phyloP scores from a whole-genome alignment of 2,797 vertebrate genomes.

The Melanotaenia trifasciata region DNA sequence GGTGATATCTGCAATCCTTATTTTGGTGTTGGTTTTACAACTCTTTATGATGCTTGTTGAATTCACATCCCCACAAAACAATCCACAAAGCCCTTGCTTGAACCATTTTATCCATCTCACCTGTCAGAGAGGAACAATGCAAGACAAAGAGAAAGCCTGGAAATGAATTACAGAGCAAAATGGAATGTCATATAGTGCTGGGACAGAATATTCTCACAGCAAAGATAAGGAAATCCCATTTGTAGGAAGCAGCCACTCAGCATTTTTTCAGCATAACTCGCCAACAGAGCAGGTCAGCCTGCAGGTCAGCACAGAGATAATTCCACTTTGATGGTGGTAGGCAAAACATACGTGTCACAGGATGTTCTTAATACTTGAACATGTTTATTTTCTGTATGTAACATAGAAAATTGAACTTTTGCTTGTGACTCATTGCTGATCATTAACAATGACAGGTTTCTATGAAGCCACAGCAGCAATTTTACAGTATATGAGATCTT shows the following conservation, averaged over 20 bases:
- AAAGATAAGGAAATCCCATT: slow-evolving; percentile 83
- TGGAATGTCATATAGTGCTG: slow-evolving; percentile 61
- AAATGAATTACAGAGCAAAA: slow-evolving; percentile 69
- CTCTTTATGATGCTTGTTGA: slow-evolving; percentile 1
- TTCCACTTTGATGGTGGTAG: slow-evolving; percentile 37
- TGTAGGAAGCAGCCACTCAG: slow-evolving; percentile 72
- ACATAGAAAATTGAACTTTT: slow-evolving; percentile 21
- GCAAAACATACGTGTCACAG: slow-evolving; percentile 40
- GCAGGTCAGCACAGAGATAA: slow-evolving; percentile 63
- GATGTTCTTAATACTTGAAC: slow-evolving; percentile 47
- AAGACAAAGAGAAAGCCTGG: slow-evolving; percentile 41
- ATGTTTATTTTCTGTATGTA: slow-evolving; percentile 36
- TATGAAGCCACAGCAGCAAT: slow-evolving; percentile 7
- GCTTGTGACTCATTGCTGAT: not conserved
- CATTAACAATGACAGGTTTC: slow-evolving; percentile 6
- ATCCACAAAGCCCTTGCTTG: slow-evolving; percentile 38
- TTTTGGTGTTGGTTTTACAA: slow-evolving; percentile 2
- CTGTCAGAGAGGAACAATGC: slow-evolving; percentile 45
- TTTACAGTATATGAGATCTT: slow-evolving; percentile 5
- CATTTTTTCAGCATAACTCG: slow-evolving; percentile 66
- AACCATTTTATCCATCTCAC: slow-evolving; percentile 51
- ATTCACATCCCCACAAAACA: slow-evolving; percentile 23
- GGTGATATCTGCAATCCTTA: slow-evolving; percentile 23
- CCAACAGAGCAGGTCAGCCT: slow-evolving; percentile 67
- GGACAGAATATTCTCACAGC: slow-evolving; percentile 64